Conservation (phyloP, 2,888 invertebrate species). For the Mantis religiosa region DNA sequence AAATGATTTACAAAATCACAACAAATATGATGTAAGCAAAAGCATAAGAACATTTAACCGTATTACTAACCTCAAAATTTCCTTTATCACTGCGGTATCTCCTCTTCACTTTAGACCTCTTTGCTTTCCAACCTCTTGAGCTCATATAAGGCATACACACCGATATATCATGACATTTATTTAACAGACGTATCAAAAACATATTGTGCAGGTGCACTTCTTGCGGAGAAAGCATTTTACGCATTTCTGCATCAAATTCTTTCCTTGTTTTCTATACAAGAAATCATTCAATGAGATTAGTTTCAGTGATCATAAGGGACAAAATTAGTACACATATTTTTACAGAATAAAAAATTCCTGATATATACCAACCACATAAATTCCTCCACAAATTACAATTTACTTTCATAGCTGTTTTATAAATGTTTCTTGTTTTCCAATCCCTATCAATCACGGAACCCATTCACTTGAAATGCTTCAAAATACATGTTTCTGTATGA, state of each 20-base stretch:
- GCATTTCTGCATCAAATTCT: constrained; percentile 76
- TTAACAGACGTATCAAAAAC: constrained; percentile 73
- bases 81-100: constrained; percentile 22
- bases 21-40: not conserved
- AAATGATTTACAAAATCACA: not conserved
- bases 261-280: constrained; percentile 60
- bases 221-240: constrained; percentile 65
- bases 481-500: too few relatives aligned
- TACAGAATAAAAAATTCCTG: too few relatives aligned
- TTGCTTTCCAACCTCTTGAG: not conserved
- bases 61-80: constrained; percentile 27
- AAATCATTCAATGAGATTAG: not conserved
- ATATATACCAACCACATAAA: too few relatives aligned
- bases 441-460: too few relatives aligned
- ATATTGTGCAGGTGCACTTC: constrained; percentile 81
- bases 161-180: constrained; percentile 55
- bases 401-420: too few relatives aligned
- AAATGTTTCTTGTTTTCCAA: too few relatives aligned
- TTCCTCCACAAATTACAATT: too few relatives aligned
- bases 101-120: constrained; percentile 14
- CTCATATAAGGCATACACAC: not conserved
- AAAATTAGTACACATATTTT: too few relatives aligned
- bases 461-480: too few relatives aligned
- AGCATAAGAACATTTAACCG: not conserved
- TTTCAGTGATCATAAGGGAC: too few relatives aligned